Conservation (phyloP, 1,140 invertebrate species). For the Tyrophagus putrescentiae region DNA sequence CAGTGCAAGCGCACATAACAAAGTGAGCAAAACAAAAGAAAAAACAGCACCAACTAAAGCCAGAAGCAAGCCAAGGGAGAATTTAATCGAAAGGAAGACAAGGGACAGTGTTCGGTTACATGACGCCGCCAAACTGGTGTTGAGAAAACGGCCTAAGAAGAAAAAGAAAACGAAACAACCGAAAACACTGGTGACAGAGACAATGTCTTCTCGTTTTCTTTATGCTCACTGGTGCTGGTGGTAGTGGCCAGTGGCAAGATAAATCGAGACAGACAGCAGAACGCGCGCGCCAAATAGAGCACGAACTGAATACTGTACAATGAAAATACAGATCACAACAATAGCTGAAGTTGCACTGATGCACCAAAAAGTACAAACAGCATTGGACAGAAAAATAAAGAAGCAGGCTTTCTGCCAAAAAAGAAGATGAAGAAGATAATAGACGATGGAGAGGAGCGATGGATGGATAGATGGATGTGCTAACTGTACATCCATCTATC, state of each 20-base stretch:
- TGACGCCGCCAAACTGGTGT: background rate
- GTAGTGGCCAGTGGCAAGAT: background rate
- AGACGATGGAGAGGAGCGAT: background rate
- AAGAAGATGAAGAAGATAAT: background rate
- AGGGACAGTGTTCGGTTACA: conserved; percentile 8
- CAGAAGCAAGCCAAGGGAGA: conserved; percentile 1
- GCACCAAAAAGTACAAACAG: too few relatives aligned
- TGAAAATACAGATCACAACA: too few relatives aligned
- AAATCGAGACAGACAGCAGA: background rate
- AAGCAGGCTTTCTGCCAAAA: background rate
- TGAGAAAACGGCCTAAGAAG: too few relatives aligned
- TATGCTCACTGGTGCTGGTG: background rate
- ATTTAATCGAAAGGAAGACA: background rate
- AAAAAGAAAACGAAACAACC: too few relatives aligned
- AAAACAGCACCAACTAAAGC: background rate
- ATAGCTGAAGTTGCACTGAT: too few relatives aligned
- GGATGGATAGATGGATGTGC: conserved; percentile 1
- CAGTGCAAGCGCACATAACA: too few relatives aligned
- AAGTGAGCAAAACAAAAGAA: background rate
- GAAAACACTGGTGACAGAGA: background rate
- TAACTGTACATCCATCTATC: background rate
- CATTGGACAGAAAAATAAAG: background rate
- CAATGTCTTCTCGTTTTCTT: too few relatives aligned
- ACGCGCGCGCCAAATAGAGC: background rate
- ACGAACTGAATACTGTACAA: too few relatives aligned